Base-by-base conservation (phyloP, 2,113 vertebrate species). In the Grammomys surdaster region DNA sequence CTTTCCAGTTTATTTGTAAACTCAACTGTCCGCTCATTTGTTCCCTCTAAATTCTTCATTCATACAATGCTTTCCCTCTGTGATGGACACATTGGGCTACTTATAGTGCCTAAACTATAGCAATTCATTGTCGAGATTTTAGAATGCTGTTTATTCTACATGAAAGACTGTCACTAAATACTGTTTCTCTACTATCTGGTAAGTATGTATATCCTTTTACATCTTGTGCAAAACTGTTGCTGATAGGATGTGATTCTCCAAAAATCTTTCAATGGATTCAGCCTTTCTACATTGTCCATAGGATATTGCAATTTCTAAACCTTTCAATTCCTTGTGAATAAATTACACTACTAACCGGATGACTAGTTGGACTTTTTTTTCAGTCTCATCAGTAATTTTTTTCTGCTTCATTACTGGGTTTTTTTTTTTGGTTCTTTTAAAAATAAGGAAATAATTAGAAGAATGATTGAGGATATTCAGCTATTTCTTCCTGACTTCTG, bases 1-100 rank as follows among this genome's bases (percentile, higher is more conserved):
- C 65, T 9, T 69, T 67, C 14, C 0, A 31, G 16, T 24, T 69
- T 13, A 48, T 69, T 24, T 36, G 5, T 67, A 19, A 63, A 63
- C 1, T 1, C 7, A 87, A 33, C 8, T 70, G 0, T n/a, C n/a
- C 43, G 54, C 46, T 36, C 1, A 7, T 3, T 16, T 87, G 3
- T 48, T 36, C 43, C 31, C 13, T 2, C 31, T 69, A 11, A 36
- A 31, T 12, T 67, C 65, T 31, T 67, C 65, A 67, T 31, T 67
- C 65, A 13, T 67, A 14, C 11, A 31, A 13, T 1, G 11, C 28
- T 31, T 31, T 67, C 10, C 28, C 65, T 67, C 28, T 33, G 28
- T 14, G 12, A 33, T 12, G 28, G 11, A 67, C 28, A 67, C 28
- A 67, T 4, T 31, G 31, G 12, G 12, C 11, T 67, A 67, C 4